A percentile compares a stretch with the other conserved stretches of the same genome.
Evolutionary conservation across 2,888 invertebrate species (phyloP).

Genomic region (Pegoplata infirma): DNA sequence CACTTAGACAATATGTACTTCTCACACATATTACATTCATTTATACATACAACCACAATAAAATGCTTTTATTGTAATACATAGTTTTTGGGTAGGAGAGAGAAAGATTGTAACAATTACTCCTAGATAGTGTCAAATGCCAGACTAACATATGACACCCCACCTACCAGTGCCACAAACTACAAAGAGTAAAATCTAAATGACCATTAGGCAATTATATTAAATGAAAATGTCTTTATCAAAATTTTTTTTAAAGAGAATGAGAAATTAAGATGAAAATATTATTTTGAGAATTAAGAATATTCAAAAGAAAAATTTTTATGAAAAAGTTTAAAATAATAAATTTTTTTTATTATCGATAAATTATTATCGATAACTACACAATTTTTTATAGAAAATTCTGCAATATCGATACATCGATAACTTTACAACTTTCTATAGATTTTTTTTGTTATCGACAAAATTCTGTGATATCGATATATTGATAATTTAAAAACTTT

Average conservation of each 20-base stretch:
- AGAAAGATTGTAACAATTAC: slow-evolving; percentile 59
- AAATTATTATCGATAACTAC: no score
- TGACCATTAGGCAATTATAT: neutral
- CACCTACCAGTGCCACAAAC: slow-evolving; percentile 34
- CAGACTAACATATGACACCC: slow-evolving; percentile 63
- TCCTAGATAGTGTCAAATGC: slow-evolving; percentile 61
- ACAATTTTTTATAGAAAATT: no score
- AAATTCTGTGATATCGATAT: no score
- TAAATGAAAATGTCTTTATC: neutral
- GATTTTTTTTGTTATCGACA: no score
- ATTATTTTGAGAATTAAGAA: no score
- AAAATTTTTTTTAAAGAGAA: neutral
- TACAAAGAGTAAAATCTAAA: neutral
- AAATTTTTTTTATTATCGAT: no score
- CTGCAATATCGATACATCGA: no score
- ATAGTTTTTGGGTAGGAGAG: neutral
- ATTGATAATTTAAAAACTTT: no score
- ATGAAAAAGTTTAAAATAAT: no score
- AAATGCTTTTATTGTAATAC: slow-evolving; percentile 11
- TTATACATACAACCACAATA: slow-evolving; percentile 19
- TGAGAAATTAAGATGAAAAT: no score
- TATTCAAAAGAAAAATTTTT: no score
- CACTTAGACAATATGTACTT: slow-evolving; percentile 6
- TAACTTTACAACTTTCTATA: no score
- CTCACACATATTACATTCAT: neutral